These are phyloP conservation scores for Tursiops truncatus DNA, from an alignment of 2,113 vertebrate species.

Conservation along the genomic window DNA sequence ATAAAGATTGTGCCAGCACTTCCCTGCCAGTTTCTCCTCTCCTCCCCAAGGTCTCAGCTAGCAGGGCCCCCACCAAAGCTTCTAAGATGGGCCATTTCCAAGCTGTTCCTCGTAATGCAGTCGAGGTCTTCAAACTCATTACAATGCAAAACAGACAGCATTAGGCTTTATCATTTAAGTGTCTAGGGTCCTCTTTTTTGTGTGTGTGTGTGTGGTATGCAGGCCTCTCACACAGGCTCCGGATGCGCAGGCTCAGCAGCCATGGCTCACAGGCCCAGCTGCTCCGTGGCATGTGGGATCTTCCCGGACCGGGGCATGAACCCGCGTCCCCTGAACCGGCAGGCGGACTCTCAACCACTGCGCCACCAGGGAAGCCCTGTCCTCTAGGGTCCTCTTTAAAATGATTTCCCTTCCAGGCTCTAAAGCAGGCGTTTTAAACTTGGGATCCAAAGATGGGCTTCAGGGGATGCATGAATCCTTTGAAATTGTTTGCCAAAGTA, in stretches of 20 bases:
- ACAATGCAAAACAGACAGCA: not conserved
- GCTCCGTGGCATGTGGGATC: too few relatives aligned
- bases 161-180: not conserved
- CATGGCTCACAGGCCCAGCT: too few relatives aligned
- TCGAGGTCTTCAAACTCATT: not conserved
- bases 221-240: too few relatives aligned
- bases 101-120: not conserved
- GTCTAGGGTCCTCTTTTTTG: not conserved
- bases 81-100: not conserved
- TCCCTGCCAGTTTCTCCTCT: not conserved
- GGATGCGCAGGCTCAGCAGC: too few relatives aligned
- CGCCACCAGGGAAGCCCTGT: too few relatives aligned
- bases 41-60: not conserved
- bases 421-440: not conserved
- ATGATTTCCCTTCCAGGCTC: not conserved
- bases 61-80: not conserved
- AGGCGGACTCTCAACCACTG: too few relatives aligned
- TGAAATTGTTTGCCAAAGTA: not conserved
- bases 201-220: too few relatives aligned
- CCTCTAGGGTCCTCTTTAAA: not conserved
- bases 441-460: not conserved
- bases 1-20: not conserved
- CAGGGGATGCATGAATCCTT: not conserved
- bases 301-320: too few relatives aligned
- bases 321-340: too few relatives aligned